These are phyloP conservation scores for Chaetodon trifasciatus DNA, from an alignment of 2,797 vertebrate genomes.

Conservation along the genomic window DNA sequence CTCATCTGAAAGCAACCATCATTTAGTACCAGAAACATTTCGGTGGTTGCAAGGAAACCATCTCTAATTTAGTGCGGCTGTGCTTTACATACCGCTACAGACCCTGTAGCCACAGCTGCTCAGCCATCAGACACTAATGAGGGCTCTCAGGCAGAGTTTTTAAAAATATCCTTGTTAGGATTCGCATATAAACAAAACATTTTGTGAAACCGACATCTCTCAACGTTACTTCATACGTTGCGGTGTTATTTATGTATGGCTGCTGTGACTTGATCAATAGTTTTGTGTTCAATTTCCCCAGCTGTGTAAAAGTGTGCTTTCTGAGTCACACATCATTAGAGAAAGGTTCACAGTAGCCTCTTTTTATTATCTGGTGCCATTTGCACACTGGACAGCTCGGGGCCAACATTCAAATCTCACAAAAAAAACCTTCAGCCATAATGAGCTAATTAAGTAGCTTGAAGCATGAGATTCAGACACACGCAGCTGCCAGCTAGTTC, in stretches of 20 bases:
- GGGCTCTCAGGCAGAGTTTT: slow-evolving; percentile 29
- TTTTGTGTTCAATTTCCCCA: slow-evolving; percentile 16
- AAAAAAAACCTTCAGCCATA: slow-evolving; percentile 20
- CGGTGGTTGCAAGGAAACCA: not conserved
- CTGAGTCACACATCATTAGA: slow-evolving; percentile 54
- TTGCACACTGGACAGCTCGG: slow-evolving; percentile 26
- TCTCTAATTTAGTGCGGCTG: slow-evolving; percentile 15
- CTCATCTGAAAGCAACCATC: slow-evolving; percentile 61
- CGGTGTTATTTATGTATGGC: not conserved
- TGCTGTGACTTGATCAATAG: slow-evolving; percentile 38
- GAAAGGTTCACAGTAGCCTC: slow-evolving; percentile 8
- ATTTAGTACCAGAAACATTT: slow-evolving; percentile 29
- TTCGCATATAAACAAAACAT: slow-evolving; percentile 47
- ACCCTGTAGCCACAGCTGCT: slow-evolving; percentile 47
- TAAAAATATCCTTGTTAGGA: slow-evolving; percentile 64
- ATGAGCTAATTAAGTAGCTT: slow-evolving; percentile 42
- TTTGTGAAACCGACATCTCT: slow-evolving; percentile 19
- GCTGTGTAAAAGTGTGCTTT: slow-evolving; percentile 18
- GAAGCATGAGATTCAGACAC: slow-evolving; percentile 17
- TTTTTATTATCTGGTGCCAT: slow-evolving; percentile 32
- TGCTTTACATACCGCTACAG: slow-evolving; percentile 18
- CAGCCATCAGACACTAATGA: slow-evolving; percentile 56
- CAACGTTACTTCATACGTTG: slow-evolving; percentile 5
- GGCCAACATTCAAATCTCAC: slow-evolving; percentile 31
- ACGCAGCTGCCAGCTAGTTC: slow-evolving; percentile 10